Evolutionary conservation across 2,888 invertebrate species (phyloP).

Genomic region (Pollenia angustigena): DNA sequence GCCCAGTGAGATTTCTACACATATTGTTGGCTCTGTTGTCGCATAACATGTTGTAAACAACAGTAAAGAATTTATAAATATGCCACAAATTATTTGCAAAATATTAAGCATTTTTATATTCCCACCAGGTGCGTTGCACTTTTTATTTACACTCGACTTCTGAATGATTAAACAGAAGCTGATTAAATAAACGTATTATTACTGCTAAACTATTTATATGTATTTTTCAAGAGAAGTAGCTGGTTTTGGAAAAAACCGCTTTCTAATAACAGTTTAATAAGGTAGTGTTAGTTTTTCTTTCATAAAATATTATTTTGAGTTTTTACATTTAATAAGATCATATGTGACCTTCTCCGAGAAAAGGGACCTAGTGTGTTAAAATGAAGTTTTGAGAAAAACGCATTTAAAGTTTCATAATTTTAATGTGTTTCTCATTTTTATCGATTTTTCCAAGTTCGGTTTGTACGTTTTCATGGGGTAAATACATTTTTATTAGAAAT

Average conservation of each 20-base stretch:
- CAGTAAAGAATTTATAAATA: slow-evolving; percentile 24
- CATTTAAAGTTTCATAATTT: no score
- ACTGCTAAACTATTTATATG: slow-evolving; percentile 51
- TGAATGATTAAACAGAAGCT: background rate
- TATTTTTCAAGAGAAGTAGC: background rate
- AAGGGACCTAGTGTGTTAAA: no score
- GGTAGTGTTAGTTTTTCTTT: background rate
- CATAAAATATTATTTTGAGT: background rate
- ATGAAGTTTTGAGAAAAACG: no score
- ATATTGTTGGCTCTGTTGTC: slow-evolving; percentile 53
- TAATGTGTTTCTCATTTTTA: no score
- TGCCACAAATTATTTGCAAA: background rate
- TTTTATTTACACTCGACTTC: background rate
- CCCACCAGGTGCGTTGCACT: background rate
- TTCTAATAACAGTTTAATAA: background rate
- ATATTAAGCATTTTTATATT: background rate
- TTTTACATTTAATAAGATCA: no score
- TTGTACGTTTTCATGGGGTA: no score
- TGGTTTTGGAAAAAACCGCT: background rate
- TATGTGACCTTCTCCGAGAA: no score
- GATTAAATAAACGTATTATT: background rate
- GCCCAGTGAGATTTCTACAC: slow-evolving; percentile 79
- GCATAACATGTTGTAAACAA: slow-evolving; percentile 16
- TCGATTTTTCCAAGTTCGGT: no score
- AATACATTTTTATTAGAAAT: no score